Conservation (phyloP, 2,888 invertebrate genomes). For the Sphaerophoria taeniata region DNA sequence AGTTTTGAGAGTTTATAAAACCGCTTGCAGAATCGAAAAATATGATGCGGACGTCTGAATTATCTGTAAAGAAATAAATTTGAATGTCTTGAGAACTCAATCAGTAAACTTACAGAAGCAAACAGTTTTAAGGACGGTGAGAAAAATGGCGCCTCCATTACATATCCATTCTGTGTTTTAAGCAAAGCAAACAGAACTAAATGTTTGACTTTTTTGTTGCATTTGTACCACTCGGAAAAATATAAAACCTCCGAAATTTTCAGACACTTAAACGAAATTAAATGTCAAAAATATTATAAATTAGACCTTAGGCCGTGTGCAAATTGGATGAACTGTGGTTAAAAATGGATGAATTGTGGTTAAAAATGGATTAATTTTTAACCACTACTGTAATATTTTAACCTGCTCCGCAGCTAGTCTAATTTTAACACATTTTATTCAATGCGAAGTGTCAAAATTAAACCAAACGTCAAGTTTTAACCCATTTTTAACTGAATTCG, state of each 20-base stretch:
- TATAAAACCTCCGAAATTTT: conserved; percentile 31
- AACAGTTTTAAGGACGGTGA: conserved; percentile 44
- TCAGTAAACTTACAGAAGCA: background rate
- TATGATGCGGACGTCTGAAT: conserved; percentile 45
- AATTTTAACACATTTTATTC: no score
- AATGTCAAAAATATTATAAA: background rate
- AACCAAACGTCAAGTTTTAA: no score
- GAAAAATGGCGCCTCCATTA: conserved; percentile 41
- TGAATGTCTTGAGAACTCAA: background rate
- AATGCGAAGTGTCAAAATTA: no score
- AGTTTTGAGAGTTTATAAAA: conserved; percentile 4
- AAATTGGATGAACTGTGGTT: no score
- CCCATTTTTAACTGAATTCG: no score
- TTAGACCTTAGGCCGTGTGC: no score
- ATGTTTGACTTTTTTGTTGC: background rate
- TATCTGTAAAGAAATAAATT: conserved; percentile 20
- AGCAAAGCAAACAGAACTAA: conserved; percentile 34
- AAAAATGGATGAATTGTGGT: no score
- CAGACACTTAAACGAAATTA: conserved; percentile 4
- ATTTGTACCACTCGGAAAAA: conserved; percentile 53
- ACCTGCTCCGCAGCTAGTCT: no score
- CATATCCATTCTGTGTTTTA: conserved; percentile 43
- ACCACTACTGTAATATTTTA: no score
- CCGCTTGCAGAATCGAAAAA: conserved; percentile 22
- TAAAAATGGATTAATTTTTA: no score